Conservation (phyloP, 1,140 invertebrate species). For the Trachymyrmex septentrionalis region DNA sequence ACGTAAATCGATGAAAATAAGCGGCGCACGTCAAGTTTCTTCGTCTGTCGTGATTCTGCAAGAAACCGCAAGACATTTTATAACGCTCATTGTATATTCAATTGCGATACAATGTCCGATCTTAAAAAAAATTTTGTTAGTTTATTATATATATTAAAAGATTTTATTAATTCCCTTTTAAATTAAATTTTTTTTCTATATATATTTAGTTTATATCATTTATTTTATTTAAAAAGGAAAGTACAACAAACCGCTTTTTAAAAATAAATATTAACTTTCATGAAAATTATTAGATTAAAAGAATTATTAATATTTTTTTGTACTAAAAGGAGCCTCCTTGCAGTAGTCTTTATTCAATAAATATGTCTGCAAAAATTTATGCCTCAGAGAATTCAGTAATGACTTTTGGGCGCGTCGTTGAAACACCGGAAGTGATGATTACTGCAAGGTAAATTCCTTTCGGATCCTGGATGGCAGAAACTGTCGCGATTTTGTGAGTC, state of each 20-base stretch:
- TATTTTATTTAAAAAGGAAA: no score
- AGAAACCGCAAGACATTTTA: constrained; percentile 2
- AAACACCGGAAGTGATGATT: constrained; percentile 49
- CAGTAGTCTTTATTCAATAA: constrained; percentile 1
- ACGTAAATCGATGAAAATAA: constrained; percentile 25
- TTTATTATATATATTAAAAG: no score
- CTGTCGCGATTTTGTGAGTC: constrained; percentile 53
- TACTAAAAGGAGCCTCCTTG: not conserved
- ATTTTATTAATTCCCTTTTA: no score
- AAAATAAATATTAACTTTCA: no score
- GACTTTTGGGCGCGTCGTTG: constrained; percentile 19
- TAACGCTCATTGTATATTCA: not conserved
- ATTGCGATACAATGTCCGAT: not conserved
- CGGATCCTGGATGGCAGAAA: not conserved
- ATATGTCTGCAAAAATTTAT: constrained; percentile 30
- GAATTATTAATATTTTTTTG: not conserved
- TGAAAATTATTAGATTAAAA: not conserved
- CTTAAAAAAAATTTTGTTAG: not conserved
- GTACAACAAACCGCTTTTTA: no score
- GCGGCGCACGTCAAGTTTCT: not conserved
- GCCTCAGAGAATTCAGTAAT: constrained; percentile 39
- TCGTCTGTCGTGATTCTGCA: not conserved
- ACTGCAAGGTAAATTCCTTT: not conserved
- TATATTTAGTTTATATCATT: no score
- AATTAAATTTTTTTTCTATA: no score